Evolutionary conservation across 2,113 vertebrate species (phyloP), one percentile per base, ranked within the genome.

Genomic region (Malaclemys terrapin): DNA sequence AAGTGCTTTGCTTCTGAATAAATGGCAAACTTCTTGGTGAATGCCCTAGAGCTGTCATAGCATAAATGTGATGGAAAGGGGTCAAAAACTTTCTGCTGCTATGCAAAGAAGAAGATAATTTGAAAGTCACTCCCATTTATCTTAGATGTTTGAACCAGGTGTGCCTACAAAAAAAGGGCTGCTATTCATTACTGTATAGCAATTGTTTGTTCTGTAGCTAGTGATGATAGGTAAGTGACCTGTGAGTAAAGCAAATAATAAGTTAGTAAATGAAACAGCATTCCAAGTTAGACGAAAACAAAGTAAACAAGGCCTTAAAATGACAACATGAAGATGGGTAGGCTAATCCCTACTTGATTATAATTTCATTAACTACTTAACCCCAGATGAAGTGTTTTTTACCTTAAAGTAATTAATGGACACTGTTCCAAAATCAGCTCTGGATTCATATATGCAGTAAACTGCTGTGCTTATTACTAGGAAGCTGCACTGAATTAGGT

Each of bases 101-200:
- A 96, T 97, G 97, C 92, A 96, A 97, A 97, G 97, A 97, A 97
- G 97, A 96, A 52, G 90, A 95, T 88, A 90, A 96, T 31, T 96
- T 82, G 91, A 82, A 96, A 97, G 98, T 97, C 97, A 97, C 97
- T 98, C 98, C 97, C 97, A 97, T 97, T 97, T 92, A 95, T 95
- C 90, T 96, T 93, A 95, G 97, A 98, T 98, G 98, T 98, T 98
- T 98, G 97, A 98, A 95, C 98, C 98, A 98, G 98, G 98, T 98
- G 98, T 96, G 98, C 95, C 95, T 97, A 96, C 88, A 93, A 85
- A 84, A 84, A 88, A 54, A 98, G 97, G 97, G 95, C 96, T 96
- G 93, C 92, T 91, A 97, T 98, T 97, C 80, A 88, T 97, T 93
- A 96, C 96, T 96, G 95, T 97, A 96, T 96, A 94, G 86, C 95